Evolutionary conservation across 2,888 invertebrate genomes (phyloP), one percentile per base, ranked within the genome.

Genomic region (Agrotis segetum): DNA sequence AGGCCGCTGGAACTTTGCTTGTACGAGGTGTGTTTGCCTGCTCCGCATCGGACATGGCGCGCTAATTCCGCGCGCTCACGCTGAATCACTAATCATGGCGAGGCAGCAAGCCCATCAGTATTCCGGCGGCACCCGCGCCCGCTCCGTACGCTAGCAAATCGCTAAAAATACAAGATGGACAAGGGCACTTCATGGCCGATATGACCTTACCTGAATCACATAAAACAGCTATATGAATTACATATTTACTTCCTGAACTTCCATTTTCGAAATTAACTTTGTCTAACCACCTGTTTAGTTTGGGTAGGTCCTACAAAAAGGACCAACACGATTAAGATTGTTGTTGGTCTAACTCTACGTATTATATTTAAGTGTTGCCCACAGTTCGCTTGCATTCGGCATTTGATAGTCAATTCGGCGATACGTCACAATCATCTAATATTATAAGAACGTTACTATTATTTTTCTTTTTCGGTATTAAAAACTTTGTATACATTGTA

Each of bases 161-260:
- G 94, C 95, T 95, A 95, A 95, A 96, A 95, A 95, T 95, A 95
- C 90, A 88, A 92, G 88, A 89, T 85, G 86, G 83, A 88, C 95
- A 93, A 94, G 93, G 94, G 92, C 94, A 90, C 75, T 85, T 91
- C 94, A 95, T 92, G 95, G 94, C 86, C 93, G 85, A 86, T 86
- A 90, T 91, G 88, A 86, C 92, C 92, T 93, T 92, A 93, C 92
- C 90, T 89, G 89, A 91, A 92, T 91, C 92, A 91, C 92, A 92
- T 94, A 92, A 92, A 93, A 90, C 77, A 69, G 69, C 84, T 74
- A 84, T 88, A 79, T 87, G 85, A 84, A 85, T 88, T 86, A 86
- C 85, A 87, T 87, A 82, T 88, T 86, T 86, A 88, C 90, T 92
- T 92, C 93, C 92, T 89, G 88, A 85, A 83, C 74, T 59, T 34